These are phyloP conservation scores for Athene cunicularia DNA, from an alignment of 2,113 vertebrate genomes.

Conservation along the genomic window DNA sequence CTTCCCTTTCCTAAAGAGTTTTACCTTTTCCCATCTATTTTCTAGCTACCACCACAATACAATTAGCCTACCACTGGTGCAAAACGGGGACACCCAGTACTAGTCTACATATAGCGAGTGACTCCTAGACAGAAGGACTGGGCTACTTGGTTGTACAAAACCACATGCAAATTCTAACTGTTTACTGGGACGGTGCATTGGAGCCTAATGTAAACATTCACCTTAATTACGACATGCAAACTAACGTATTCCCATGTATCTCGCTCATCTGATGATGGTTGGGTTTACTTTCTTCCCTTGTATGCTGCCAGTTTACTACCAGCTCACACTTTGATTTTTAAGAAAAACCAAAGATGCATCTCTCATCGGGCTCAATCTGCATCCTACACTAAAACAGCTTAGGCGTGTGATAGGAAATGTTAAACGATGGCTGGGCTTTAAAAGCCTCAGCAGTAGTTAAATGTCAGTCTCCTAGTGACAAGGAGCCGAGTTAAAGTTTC, in stretches of 20 bases:
- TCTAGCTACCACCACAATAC: conserved; percentile 12
- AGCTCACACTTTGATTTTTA: not conserved
- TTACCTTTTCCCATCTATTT: not conserved
- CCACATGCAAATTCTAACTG: not conserved
- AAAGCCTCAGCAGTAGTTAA: not conserved
- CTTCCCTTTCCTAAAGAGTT: not conserved
- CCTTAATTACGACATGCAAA: not conserved
- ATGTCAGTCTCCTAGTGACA: not conserved
- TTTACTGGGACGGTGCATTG: not conserved
- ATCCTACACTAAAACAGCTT: not conserved
- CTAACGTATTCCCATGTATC: not conserved
- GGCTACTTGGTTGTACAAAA: not conserved
- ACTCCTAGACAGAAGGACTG: not conserved
- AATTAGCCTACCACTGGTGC: conserved; percentile 5
- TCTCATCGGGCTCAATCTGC: not conserved
- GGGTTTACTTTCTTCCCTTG: not conserved
- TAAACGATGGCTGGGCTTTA: not conserved
- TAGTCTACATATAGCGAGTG: not conserved
- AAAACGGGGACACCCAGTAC: not conserved
- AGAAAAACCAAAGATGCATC: not conserved
- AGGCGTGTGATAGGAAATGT: not conserved
- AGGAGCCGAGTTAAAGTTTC: not conserved
- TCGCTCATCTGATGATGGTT: not conserved
- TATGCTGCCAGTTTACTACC: not conserved
- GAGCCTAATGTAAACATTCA: not conserved